Evolutionary conservation across 2,888 invertebrate genomes (phyloP).

Genomic region (Hetaerina titia): DNA sequence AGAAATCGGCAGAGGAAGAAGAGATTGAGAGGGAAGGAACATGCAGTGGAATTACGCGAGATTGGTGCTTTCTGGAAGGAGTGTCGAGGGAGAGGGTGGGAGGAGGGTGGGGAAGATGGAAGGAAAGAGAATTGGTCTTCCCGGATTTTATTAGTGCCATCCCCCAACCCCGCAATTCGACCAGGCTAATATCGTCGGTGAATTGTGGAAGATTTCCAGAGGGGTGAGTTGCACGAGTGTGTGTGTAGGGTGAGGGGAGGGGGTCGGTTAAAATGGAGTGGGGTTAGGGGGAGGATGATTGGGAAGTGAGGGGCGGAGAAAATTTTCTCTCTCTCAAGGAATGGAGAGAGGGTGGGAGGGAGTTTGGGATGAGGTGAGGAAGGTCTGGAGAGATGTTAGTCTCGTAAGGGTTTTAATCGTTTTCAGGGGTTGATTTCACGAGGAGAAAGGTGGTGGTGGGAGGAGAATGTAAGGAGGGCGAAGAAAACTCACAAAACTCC

Average conservation of each 20-base stretch:
- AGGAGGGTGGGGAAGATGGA: not conserved
- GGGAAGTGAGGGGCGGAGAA: too few relatives aligned
- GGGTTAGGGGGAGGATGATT: not conserved
- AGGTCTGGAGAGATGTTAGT: not conserved
- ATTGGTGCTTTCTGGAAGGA: slow-evolving; percentile 8
- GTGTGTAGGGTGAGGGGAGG: not conserved
- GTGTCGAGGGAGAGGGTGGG: not conserved
- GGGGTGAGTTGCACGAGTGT: not conserved
- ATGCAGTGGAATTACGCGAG: not conserved
- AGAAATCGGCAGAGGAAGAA: not conserved
- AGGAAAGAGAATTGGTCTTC: not conserved
- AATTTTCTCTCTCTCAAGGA: not conserved
- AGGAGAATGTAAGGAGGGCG: not conserved
- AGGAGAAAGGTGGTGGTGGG: not conserved
- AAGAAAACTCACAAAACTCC: not conserved
- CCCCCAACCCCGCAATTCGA: slow-evolving; percentile 10
- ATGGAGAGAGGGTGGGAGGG: not conserved
- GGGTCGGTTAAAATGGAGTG: not conserved
- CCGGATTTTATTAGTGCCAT: slow-evolving; percentile 44
- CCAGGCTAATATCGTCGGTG: slow-evolving; percentile 43
- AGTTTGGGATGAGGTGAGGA: not conserved
- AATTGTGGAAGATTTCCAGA: not conserved
- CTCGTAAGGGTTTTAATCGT: slow-evolving; percentile 6
- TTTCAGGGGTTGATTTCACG: slow-evolving; percentile 24
- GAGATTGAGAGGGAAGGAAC: not conserved